phyloP scores from a whole-genome alignment of 2,888 invertebrate genomes.

The Drosophila hamatofila region DNA sequence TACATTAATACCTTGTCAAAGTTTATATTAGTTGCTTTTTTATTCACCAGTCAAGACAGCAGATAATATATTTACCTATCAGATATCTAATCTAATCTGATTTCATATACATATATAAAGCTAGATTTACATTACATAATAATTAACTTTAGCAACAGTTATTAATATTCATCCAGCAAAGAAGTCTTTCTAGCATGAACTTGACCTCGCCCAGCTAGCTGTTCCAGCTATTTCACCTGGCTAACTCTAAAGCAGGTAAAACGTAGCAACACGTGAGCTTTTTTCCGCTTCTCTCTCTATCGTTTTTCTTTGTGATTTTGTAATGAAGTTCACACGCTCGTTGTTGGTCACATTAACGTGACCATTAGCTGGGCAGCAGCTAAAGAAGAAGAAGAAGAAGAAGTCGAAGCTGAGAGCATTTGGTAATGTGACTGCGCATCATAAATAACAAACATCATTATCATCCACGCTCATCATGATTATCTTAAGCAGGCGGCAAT shows the following conservation, averaged over 20 bases:
- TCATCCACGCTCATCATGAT: conserved; percentile 15
- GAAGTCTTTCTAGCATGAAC: conserved; percentile 21
- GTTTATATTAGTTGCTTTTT: too few relatives aligned
- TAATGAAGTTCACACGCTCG: conserved; percentile 66
- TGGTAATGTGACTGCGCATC: conserved; percentile 17
- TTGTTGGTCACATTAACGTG: conserved; percentile 56
- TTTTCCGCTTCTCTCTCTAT: neutral
- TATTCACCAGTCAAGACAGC: too few relatives aligned
- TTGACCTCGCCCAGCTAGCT: conserved; percentile 26
- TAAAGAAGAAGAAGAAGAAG: neutral
- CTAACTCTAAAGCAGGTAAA: neutral
- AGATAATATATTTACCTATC: too few relatives aligned
- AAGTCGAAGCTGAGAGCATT: neutral
- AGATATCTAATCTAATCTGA: neutral
- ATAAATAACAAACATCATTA: conserved; percentile 43
- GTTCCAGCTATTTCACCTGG: conserved; percentile 9
- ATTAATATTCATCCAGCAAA: neutral
- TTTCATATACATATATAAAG: neutral
- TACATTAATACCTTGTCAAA: too few relatives aligned
- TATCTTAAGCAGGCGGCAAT: conserved; percentile 58
- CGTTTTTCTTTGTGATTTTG: conserved; percentile 36
- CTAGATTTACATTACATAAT: neutral
- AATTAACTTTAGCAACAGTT: neutral
- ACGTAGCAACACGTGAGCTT: conserved; percentile 19
- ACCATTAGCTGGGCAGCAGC: conserved; percentile 38